Base-by-base conservation (phyloP, 2,888 invertebrate species). In the Rhodophaea formosa region DNA sequence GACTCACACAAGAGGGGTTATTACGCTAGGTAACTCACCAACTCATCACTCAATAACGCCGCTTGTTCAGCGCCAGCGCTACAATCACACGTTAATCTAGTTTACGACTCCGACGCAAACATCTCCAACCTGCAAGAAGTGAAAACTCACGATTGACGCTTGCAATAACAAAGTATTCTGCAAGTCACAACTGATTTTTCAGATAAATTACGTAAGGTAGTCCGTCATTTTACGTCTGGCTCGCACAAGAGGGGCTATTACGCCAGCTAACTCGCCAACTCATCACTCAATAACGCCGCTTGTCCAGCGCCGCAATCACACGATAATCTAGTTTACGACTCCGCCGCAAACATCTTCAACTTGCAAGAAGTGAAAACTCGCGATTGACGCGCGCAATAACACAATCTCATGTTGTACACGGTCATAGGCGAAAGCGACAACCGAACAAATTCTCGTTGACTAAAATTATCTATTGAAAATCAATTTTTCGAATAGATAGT, bases 121-220 rank as follows among this genome's bases (percentile, higher is more conserved):
- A 51, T 51, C 35, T 35, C 51, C 23, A 51, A 56, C 58, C 51
- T 56, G 47, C 54, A 69, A 75, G 68, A 70, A 72, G 71, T 69
- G 68, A 66, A 64, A 68, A 68, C 63, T 70, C 63, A 62, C 72
- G 71, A 75, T 74, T 68, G 69, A 66, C 68, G 68, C 17, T 39
- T 62, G 74, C 72, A 75, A 76, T 77, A 79, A 77, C 75, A 72
- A n/a, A n/a, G n/a, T n/a, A n/a, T n/a, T n/a, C n/a, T n/a, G n/a
- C n/a, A n/a, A n/a, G n/a, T n/a, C n/a, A n/a, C n/a, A n/a, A n/a
- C n/a, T n/a, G n/a, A n/a, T n/a, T n/a, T n/a, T n/a, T n/a, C n/a
- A n/a, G n/a, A n/a, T n/a, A n/a, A 45, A 45, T 17, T 16, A 45
- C 45, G 17, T 10, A 15, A 8, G 15, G 16, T 8, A 12, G 23